Evolutionary conservation across 1,140 invertebrate genomes (phyloP).

Genomic region (Brachionus plicatilis): DNA sequence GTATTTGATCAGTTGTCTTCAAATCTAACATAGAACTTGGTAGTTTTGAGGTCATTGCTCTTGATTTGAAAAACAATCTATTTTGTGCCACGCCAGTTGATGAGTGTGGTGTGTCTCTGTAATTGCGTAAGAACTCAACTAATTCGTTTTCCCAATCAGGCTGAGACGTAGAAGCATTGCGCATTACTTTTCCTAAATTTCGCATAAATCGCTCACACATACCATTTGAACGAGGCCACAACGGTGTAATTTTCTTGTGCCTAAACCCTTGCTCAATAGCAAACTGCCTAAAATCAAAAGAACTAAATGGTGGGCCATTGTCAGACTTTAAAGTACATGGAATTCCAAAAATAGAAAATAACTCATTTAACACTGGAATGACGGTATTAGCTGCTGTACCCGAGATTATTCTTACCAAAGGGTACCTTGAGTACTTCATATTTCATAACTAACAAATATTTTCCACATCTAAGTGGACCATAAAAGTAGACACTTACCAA

Average conservation of each 20-base stretch:
- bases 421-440: no score
- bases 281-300: conserved; percentile 36
- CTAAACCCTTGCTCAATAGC: conserved; percentile 31
- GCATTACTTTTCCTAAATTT: not conserved
- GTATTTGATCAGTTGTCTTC: not conserved
- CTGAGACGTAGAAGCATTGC: not conserved
- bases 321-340: conserved; percentile 41
- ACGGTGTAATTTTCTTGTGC: conserved; percentile 42
- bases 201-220: conserved; percentile 40
- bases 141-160: not conserved
- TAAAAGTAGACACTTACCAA: no score
- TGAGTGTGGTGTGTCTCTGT: not conserved
- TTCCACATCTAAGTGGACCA: no score
- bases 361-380: conserved; percentile 34
- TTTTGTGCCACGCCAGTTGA: not conserved
- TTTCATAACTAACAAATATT: no score
- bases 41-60: not conserved
- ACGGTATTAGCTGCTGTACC: conserved; percentile 40
- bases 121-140: not conserved
- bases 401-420: conserved; percentile 43
- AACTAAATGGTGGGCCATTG: conserved; percentile 41
- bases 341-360: conserved; percentile 42
- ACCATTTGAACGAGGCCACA: conserved; percentile 41
- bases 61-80: not conserved
- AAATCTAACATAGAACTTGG: not conserved